These are phyloP conservation scores for Drosophila diplacantha DNA, from an alignment of 2,888 invertebrate species.

Conservation along the genomic window DNA sequence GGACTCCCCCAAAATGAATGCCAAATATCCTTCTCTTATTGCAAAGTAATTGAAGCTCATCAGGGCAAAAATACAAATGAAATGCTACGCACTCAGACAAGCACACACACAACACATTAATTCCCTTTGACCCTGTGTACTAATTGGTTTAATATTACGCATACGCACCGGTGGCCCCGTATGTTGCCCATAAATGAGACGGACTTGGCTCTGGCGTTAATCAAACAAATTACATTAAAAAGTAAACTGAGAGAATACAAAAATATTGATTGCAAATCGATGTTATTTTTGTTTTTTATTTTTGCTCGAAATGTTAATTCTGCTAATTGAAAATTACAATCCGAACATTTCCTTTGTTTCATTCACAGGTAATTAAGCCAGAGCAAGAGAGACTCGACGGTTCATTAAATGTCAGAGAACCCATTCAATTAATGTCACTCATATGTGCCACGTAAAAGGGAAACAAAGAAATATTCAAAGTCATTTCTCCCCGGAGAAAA, in stretches of 20 bases:
- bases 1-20: not conserved
- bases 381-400: not conserved
- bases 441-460: not conserved
- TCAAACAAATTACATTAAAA: constrained; percentile 1
- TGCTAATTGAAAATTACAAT: constrained; percentile 2
- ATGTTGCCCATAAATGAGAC: constrained; percentile 6
- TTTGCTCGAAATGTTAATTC: not conserved
- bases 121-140: constrained; percentile 3
- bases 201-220: not conserved
- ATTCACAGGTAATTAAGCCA: not conserved
- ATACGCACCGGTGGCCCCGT: constrained; percentile 5
- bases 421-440: constrained; percentile 13
- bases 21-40: not conserved
- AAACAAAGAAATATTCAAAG: not conserved
- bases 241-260: not conserved
- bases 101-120: constrained; percentile 3
- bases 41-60: constrained; percentile 1
- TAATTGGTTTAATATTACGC: constrained; percentile 33
- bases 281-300: not conserved
- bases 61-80: not conserved
- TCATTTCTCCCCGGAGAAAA: not conserved
- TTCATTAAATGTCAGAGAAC: not conserved
- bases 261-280: not conserved
- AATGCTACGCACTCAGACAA: not conserved
- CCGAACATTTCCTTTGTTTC: not conserved